Evolutionary conservation across 2,888 invertebrate genomes (phyloP).

Genomic region (Onthophagus sagittarius): DNA sequence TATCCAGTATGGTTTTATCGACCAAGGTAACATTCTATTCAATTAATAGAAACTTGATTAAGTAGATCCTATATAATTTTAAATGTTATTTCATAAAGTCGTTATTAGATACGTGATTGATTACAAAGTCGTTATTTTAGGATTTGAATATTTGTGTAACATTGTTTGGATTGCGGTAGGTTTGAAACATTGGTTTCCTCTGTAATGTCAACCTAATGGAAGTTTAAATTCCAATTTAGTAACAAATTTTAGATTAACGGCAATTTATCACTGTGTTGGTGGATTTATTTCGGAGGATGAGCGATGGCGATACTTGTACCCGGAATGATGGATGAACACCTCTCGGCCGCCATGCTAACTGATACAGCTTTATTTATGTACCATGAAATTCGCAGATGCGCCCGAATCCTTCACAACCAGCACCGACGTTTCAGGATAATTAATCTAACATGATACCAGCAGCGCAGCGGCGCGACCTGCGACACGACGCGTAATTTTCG

Average conservation of each 20-base stretch:
- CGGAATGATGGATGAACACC: slow-evolving; percentile 33
- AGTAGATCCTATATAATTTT: too few relatives aligned
- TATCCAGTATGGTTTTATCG: background rate
- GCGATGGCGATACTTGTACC: slow-evolving; percentile 25
- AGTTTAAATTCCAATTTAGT: background rate
- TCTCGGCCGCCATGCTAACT: slow-evolving; percentile 32
- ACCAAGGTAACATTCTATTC: background rate
- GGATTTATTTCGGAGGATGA: slow-evolving; percentile 23
- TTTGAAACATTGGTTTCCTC: background rate
- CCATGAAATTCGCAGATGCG: slow-evolving; percentile 33
- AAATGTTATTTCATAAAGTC: too few relatives aligned
- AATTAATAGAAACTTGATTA: too few relatives aligned
- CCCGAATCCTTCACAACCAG: slow-evolving; percentile 20
- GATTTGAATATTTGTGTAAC: background rate
- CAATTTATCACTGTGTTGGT: slow-evolving; percentile 6
- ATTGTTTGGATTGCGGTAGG: background rate
- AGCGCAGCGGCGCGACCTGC: background rate
- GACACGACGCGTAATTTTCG: background rate
- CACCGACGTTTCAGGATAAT: background rate
- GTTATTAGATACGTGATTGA: too few relatives aligned
- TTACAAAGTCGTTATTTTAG: too few relatives aligned
- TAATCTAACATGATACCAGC: background rate
- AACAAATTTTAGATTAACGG: background rate
- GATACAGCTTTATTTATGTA: slow-evolving; percentile 35
- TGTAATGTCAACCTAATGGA: background rate